Percentiles rank a stretch among this genome's conserved stretches.
Evolutionary conservation across 35 echinoderm and acorn worm genomes (phyloP).

Genomic region (Eucidaris tribuloides): DNA sequence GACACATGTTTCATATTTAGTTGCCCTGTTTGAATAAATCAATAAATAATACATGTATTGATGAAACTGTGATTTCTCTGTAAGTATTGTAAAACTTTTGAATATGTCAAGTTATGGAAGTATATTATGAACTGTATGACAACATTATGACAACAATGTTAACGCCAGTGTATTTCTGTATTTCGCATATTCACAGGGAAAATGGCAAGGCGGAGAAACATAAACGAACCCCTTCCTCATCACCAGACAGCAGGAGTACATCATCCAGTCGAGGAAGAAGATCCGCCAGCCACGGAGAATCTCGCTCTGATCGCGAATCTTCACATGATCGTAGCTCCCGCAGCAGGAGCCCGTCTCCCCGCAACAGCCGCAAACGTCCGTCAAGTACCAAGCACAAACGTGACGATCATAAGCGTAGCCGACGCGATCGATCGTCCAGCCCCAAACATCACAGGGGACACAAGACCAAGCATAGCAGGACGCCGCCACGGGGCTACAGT

Average conservation of each 20-base stretch:
- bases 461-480: neutral
- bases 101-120: no score
- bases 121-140: no score
- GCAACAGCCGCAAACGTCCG: constrained; percentile 14
- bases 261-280: neutral
- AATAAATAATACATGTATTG: no score
- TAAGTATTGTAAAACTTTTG: no score
- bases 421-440: constrained; percentile 10
- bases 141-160: no score
- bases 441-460: constrained; percentile 12
- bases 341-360: neutral
- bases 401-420: constrained; percentile 17
- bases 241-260: neutral
- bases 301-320: neutral
- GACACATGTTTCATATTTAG: no score
- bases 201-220: no score
- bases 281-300: constrained; percentile 5
- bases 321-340: constrained; percentile 5
- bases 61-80: no score
- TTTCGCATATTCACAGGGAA: no score
- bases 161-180: no score
- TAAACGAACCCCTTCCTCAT: no score
- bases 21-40: no score
- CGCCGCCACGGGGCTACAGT: constrained; percentile 4
- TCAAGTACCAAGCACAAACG: constrained; percentile 15